Conservation (phyloP, 2,797 vertebrate genomes). For the Vultur gryphus region DNA sequence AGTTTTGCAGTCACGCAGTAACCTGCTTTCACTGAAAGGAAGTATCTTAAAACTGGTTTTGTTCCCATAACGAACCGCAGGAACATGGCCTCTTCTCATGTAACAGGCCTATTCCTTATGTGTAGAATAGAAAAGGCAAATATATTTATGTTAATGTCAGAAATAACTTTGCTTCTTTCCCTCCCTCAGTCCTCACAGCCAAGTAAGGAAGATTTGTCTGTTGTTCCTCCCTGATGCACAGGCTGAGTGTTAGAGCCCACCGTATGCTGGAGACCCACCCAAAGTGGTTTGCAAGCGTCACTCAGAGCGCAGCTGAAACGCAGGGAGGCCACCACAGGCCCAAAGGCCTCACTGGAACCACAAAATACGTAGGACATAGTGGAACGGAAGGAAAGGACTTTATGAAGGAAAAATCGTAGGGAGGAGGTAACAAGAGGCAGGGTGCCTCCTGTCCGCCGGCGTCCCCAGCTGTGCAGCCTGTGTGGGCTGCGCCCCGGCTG, state of each 20-base stretch:
- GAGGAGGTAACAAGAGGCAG: background rate
- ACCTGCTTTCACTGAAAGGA: background rate
- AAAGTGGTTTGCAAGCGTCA: background rate
- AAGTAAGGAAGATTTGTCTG: background rate
- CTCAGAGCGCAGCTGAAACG: rapidly evolving
- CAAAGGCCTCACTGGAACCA: background rate
- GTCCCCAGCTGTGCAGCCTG: rapidly evolving
- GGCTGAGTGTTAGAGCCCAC: no score
- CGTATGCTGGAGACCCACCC: background rate
- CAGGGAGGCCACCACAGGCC: background rate
- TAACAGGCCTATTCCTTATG: background rate
- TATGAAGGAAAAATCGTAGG: background rate
- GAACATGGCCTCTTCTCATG: background rate
- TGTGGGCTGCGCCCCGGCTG: no score
- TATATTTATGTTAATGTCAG: background rate
- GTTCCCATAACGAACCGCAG: background rate
- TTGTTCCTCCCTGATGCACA: background rate
- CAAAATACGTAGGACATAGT: background rate
- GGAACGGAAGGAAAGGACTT: background rate
- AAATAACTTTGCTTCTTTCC: background rate
- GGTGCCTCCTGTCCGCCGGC: rapidly evolving
- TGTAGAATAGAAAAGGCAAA: background rate
- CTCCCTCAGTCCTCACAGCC: background rate
- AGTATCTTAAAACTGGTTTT: background rate
- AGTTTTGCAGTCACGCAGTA: background rate